These are phyloP conservation scores for Xenops minutus DNA, from an alignment of 2,797 vertebrate species.

Conservation along the genomic window DNA sequence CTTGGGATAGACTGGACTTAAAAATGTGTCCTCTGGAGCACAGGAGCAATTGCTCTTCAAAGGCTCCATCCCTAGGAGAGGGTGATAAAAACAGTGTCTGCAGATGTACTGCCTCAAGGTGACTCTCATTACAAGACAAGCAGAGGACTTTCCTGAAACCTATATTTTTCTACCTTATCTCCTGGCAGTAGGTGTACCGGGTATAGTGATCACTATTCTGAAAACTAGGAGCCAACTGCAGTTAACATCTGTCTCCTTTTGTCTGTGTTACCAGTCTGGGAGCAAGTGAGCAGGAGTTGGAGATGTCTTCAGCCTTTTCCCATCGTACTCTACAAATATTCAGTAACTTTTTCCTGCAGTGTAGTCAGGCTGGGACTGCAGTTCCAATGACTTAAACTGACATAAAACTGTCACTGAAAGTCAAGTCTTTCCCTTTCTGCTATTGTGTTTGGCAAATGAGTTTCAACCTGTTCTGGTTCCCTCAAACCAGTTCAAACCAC, in stretches of 20 bases:
- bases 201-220: background rate
- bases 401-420: constrained; percentile 30
- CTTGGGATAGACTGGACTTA: background rate
- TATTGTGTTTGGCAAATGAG: constrained; percentile 1
- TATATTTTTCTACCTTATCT: background rate
- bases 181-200: background rate
- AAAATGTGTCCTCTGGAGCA: background rate
- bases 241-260: background rate
- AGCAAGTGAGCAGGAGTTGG: background rate
- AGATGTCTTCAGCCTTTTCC: background rate
- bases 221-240: background rate
- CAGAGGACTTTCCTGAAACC: background rate
- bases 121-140: background rate
- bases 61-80: background rate
- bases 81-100: background rate
- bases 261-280: background rate
- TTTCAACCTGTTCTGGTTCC: constrained; percentile 22
- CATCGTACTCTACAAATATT: background rate
- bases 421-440: background rate
- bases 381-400: constrained; percentile 7
- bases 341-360: constrained; percentile 1
- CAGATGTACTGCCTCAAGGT: background rate
- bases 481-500: constrained; percentile 2
- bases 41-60: background rate
- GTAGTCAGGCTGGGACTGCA: background rate